phyloP scores from a whole-genome alignment of 2,888 invertebrate species.

The Venusia cambrica region DNA sequence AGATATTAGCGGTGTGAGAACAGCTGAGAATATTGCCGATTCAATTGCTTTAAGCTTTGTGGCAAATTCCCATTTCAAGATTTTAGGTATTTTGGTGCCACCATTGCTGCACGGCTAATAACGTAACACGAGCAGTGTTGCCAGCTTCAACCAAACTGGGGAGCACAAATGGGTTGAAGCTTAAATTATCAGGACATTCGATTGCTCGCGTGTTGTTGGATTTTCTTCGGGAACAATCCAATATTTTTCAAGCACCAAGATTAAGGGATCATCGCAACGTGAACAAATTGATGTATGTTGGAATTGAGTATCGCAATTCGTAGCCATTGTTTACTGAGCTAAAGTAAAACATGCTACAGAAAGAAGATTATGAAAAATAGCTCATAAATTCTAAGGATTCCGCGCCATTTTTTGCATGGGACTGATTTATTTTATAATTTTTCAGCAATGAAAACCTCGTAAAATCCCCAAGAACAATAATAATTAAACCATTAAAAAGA shows the following conservation, averaged over 20 bases:
- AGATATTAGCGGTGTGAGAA: too few species aligned
- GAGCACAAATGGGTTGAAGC: slow-evolving; percentile 15
- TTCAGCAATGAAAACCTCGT: too few species aligned
- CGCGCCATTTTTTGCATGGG: too few species aligned
- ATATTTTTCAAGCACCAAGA: slow-evolving; percentile 15
- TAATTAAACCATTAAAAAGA: slow-evolving; percentile 17
- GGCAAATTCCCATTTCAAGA: too few species aligned
- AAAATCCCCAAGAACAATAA: too few species aligned
- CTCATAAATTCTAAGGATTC: too few species aligned
- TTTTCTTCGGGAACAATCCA: slow-evolving; percentile 16
- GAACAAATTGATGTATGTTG: slow-evolving; percentile 2
- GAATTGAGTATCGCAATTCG: background rate
- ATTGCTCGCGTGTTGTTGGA: slow-evolving; percentile 8
- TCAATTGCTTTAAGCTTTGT: too few species aligned
- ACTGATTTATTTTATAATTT: too few species aligned
- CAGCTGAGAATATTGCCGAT: too few species aligned
- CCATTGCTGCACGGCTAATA: slow-evolving; percentile 4
- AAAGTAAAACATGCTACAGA: too few species aligned
- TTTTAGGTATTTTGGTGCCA: slow-evolving; percentile 6
- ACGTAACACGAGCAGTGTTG: slow-evolving; percentile 9
- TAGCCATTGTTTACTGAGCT: too few species aligned
- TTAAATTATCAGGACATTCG: slow-evolving; percentile 17
- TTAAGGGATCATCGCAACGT: slow-evolving; percentile 13
- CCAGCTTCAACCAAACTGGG: background rate
- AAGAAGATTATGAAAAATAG: too few species aligned